A percentile compares a stretch with the other conserved stretches of the same genome.
Evolutionary conservation across 2,888 invertebrate genomes (phyloP).

Genomic region (Micropterix aruncella): DNA sequence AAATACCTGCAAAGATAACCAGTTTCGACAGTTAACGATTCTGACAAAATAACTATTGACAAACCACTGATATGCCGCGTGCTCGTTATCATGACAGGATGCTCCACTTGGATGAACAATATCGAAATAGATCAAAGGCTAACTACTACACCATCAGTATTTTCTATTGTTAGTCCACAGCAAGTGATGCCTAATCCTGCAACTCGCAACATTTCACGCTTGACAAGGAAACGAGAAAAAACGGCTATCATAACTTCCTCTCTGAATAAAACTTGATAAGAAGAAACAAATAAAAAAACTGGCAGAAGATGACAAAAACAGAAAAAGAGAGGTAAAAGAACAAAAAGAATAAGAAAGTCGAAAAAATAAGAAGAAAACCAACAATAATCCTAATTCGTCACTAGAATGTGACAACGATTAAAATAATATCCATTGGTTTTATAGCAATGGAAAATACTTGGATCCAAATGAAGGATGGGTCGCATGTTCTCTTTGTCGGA

Average conservation of each 20-base stretch:
- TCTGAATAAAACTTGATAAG: too few relatives aligned
- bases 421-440: slow-evolving; percentile 9
- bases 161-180: too few relatives aligned
- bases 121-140: too few relatives aligned
- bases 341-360: slow-evolving; percentile 4
- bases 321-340: slow-evolving; percentile 6
- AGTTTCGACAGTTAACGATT: too few relatives aligned
- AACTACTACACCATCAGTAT: too few relatives aligned
- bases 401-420: slow-evolving; percentile 5
- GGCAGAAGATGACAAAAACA: slow-evolving; percentile 5
- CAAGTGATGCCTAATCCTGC: slow-evolving; percentile 9
- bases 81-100: too few relatives aligned
- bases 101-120: too few relatives aligned
- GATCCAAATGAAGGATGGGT: slow-evolving; percentile 15
- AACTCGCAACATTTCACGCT: slow-evolving; percentile 7
- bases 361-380: slow-evolving; percentile 2
- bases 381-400: slow-evolving; percentile 4
- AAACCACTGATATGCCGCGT: too few relatives aligned
- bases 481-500: slow-evolving; percentile 11
- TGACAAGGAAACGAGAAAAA: slow-evolving; percentile 8
- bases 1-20: too few relatives aligned
- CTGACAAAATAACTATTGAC: too few relatives aligned
- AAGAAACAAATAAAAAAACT: too few relatives aligned
- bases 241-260: slow-evolving; percentile 10
- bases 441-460: slow-evolving; percentile 12